Evolutionary conservation across 2,797 vertebrate genomes (phyloP).

Genomic region (Ficedula albicollis): DNA sequence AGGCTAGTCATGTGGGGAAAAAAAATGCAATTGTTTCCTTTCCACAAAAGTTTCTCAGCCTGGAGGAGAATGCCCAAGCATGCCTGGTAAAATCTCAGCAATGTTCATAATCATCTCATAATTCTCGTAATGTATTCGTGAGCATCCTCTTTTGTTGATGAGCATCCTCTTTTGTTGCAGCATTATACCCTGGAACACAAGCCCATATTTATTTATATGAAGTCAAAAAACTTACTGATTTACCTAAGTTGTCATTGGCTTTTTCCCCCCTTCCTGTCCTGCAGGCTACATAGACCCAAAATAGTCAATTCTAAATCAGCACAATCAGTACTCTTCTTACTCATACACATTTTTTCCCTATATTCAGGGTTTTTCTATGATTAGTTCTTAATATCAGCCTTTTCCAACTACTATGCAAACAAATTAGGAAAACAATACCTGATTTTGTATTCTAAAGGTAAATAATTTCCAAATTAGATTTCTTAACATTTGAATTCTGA

Average conservation of each 20-base stretch:
- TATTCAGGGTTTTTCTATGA: neutral
- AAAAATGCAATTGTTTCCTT: neutral
- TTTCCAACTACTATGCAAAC: neutral
- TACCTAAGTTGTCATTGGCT: neutral
- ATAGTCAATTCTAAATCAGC: neutral
- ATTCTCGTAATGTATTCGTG: neutral
- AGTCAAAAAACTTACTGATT: neutral
- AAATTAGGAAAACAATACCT: neutral
- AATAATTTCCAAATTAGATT: neutral
- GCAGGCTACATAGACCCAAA: neutral
- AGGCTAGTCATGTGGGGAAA: neutral
- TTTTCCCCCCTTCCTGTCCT: neutral
- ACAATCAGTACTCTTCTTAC: neutral
- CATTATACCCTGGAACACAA: neutral
- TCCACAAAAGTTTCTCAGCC: neutral
- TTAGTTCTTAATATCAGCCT: neutral
- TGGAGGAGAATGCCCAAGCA: neutral
- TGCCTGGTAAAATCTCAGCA: neutral
- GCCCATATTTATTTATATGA: neutral
- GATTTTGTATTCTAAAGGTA: neutral
- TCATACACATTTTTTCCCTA: neutral
- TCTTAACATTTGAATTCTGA: neutral
- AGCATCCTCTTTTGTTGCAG: neutral
- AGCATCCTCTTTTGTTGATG: neutral
- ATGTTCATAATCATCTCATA: neutral